These are phyloP conservation scores for Drosophila melanogaster DNA, from an alignment of 1,140 invertebrate genomes.

Conservation along the genomic window DNA sequence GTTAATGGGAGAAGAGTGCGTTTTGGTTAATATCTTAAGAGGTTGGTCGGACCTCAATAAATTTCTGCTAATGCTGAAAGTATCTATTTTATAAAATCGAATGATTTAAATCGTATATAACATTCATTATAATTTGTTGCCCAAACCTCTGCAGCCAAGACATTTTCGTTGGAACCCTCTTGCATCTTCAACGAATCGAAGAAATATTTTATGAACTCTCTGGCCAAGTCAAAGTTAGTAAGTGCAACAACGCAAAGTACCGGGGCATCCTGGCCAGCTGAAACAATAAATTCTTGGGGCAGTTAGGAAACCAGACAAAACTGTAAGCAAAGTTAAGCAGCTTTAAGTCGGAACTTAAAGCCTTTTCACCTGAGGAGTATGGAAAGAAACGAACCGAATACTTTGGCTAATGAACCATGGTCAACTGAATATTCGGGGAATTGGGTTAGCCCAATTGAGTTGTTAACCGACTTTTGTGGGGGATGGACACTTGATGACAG, in stretches of 20 bases:
- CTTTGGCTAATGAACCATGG: slow-evolving; percentile 12
- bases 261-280: slow-evolving; percentile 34
- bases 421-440: slow-evolving; percentile 24
- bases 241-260: slow-evolving; percentile 26
- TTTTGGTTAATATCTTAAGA: too few relatives aligned
- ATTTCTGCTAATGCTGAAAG: slow-evolving; percentile 5
- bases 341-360: slow-evolving; percentile 9
- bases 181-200: slow-evolving; percentile 32
- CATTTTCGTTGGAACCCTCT: neutral
- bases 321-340: neutral
- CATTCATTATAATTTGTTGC: too few relatives aligned
- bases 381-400: neutral
- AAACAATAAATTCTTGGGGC: slow-evolving; percentile 42
- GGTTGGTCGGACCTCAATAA: neutral
- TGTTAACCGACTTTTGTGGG: slow-evolving; percentile 25
- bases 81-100: neutral
- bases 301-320: neutral
- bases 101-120: too few relatives aligned
- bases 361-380: neutral
- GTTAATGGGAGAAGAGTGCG: neutral
- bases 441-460: slow-evolving; percentile 28
- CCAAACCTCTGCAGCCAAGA: neutral
- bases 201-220: slow-evolving; percentile 51
- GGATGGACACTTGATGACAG: slow-evolving; percentile 10
- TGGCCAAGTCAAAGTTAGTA: slow-evolving; percentile 41